Base-by-base conservation (phyloP, 2,797 vertebrate species). In the Pempheris klunzingeri region DNA sequence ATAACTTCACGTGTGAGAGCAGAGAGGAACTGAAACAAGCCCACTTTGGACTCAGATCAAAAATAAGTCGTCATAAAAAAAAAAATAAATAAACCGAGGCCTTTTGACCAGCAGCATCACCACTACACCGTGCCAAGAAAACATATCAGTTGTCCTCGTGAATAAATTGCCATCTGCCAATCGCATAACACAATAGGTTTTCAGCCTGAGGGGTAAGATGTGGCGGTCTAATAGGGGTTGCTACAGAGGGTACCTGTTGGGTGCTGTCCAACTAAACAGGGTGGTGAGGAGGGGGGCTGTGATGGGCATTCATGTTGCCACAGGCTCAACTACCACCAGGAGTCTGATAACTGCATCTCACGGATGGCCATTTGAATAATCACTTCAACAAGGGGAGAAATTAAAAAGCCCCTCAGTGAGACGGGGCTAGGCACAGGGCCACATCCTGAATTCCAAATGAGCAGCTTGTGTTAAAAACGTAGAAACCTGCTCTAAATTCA, bases 311-410 rank as follows among this genome's bases (percentile, higher is more conserved):
- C 83, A 88, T 86, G 80, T 91, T 89, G 93, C 92, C 90, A 92
- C 84, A 88, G 92, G 91, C 89, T 90, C 88, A 90, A 93, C 91
- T 89, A 94, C 87, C 90, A 94, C 91, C 91, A 91, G 89, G 89
- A 92, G 92, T 92, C 92, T 93, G 93, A 93, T 94, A 95, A 95
- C 92, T 90, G 91, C 87, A 90, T 93, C 93, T 94, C 93, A 94
- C 75, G 88, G 91, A 94, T 87, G 70, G 83, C 88, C 87, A 95
- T 95, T 95, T 94, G 92, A 96, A 95, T 95, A 95, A 95, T 94
- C 92, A 92, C 92, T 94, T 94, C 92, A 95, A 94, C 91, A 94
- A 92, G 92, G 91, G 90, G 90, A 91, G 85, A 92, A 93, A 94
- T 93, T 93, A 94, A 95, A 94, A 94, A 92, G 84, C 84, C 89